Conservation (phyloP, 2,113 vertebrate genomes). For the Poeciliopsis turrubarensis region DNA sequence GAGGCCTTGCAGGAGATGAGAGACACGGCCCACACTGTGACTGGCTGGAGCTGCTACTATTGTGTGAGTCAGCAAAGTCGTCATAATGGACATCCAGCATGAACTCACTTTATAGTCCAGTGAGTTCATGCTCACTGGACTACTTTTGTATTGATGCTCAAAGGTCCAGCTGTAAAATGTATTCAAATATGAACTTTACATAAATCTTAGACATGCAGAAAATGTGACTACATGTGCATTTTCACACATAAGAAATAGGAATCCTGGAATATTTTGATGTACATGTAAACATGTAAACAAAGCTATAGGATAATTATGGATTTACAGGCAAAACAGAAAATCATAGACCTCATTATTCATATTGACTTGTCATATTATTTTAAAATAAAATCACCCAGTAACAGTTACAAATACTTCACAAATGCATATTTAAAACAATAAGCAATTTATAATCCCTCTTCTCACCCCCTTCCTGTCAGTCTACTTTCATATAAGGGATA, state of each 20-base stretch:
- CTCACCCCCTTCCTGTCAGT: too few relatives aligned
- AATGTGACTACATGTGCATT: background rate
- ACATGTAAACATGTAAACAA: background rate
- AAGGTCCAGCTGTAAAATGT: background rate
- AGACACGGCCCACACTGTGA: constrained; percentile 87
- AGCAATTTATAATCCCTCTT: too few relatives aligned
- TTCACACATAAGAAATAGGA: background rate
- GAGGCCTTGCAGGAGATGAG: constrained; percentile 85
- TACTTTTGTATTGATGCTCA: background rate
- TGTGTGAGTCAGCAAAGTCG: constrained; percentile 84
- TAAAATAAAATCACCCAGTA: background rate
- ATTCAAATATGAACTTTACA: background rate
- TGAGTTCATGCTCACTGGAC: too few relatives aligned
- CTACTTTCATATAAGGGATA: too few relatives aligned
- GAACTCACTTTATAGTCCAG: background rate
- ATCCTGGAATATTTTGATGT: too few relatives aligned
- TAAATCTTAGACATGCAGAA: background rate
- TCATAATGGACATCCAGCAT: background rate
- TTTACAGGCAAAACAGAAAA: background rate
- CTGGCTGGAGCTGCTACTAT: constrained; percentile 97
- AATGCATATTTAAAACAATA: too few relatives aligned
- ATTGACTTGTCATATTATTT: background rate
- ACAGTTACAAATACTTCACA: too few relatives aligned
- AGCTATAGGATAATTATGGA: too few relatives aligned
- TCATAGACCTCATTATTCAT: background rate